Conservation (phyloP, 2,113 vertebrate species). For the Otus sunia region DNA sequence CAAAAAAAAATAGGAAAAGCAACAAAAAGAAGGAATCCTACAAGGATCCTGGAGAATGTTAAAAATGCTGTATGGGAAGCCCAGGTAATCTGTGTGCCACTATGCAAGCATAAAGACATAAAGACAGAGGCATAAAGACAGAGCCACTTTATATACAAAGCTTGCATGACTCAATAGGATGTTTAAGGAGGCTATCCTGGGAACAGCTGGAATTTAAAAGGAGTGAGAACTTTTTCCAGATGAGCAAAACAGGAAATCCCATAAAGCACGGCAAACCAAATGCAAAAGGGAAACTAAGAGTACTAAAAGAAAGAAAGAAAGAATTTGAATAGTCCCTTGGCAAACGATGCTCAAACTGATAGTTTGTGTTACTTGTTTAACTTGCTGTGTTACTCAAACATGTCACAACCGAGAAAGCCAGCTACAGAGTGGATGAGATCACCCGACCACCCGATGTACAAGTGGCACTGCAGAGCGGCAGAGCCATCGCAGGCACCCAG, state of each 20-base stretch:
- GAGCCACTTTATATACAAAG: neutral
- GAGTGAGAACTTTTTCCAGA: neutral
- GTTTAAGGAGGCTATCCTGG: neutral
- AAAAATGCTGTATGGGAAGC: neutral
- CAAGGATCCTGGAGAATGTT: neutral
- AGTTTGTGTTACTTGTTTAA: neutral
- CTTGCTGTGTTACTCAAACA: neutral
- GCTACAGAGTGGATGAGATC: neutral
- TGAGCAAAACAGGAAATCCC: neutral
- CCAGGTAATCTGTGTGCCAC: neutral
- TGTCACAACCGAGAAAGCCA: neutral
- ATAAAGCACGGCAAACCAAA: neutral
- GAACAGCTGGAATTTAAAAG: neutral
- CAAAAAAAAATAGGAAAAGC: neutral
- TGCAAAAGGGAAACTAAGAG: neutral
- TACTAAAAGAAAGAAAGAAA: neutral
- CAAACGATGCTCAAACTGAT: neutral
- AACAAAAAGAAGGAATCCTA: neutral
- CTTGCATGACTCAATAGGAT: neutral
- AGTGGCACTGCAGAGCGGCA: neutral
- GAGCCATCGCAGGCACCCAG: neutral
- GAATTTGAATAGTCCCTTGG: neutral
- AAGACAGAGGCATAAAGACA: no score
- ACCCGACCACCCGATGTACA: fast-evolving
- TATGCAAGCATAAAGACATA: neutral